A percentile compares a stretch with the other conserved stretches of the same genome.
phyloP scores from a whole-genome alignment of 2,797 vertebrate species.

The Fundulus diaphanus region DNA sequence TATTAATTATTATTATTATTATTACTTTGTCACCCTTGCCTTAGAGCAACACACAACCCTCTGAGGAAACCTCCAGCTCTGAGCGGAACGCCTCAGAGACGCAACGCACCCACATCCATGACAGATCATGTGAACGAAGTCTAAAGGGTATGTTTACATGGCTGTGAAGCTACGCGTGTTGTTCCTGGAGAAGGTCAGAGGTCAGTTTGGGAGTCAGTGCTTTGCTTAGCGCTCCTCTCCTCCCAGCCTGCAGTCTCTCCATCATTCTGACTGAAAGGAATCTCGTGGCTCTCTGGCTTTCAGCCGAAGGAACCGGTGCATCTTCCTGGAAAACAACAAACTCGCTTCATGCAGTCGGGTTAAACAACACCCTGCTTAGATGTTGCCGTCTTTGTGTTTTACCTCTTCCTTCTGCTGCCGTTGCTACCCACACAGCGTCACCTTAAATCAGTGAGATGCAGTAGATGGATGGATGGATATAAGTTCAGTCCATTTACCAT shows the following conservation, averaged over 20 bases:
- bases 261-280: neutral
- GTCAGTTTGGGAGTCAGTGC: conserved; percentile 1
- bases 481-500: no score
- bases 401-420: no score
- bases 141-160: no score
- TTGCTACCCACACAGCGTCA: no score
- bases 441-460: neutral
- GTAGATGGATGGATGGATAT: neutral
- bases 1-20: no score
- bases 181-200: neutral
- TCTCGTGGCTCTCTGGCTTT: neutral
- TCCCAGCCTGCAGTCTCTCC: neutral
- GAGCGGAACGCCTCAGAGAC: no score
- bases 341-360: neutral
- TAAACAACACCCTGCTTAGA: neutral
- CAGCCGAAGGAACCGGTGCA: neutral
- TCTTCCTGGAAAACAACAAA: neutral
- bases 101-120: no score
- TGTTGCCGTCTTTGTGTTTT: no score
- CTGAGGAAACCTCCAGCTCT: no score
- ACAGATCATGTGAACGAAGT: no score
- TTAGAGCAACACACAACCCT: no score
- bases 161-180: neutral
- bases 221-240: neutral
- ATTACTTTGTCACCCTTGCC: no score